Base-by-base conservation (phyloP, 2,888 invertebrate species). In the Aplocera efformata region DNA sequence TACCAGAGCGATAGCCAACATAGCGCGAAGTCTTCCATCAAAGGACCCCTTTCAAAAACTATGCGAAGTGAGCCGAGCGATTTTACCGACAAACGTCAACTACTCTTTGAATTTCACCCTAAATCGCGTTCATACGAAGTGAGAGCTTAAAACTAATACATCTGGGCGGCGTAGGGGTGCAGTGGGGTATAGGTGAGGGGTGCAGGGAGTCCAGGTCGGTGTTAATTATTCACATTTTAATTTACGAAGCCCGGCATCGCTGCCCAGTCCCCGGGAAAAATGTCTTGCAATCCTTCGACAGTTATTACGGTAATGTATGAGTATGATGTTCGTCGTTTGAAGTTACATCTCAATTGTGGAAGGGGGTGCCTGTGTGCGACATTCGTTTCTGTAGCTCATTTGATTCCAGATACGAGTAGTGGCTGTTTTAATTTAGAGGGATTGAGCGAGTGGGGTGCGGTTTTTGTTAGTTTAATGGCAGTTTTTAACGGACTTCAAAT, bases 181-280 rank as follows among this genome's bases (percentile, higher is more conserved):
- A 47, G 45, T 39, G 58, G 60, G 44, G 58, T 56, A 52, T 55
- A 50, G 61, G 52, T 54, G 48, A 37, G 48, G 48, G 42, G 57
- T 42, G 56, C 53, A 33, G 56, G 63, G 63, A 61, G 60, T 62
- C 52, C 58, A 64, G 66, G 66, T 70, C 65, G 63, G 66, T 77
- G 84, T 86, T 86, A 86, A 86, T 86, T 85, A 86, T 86, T 86
- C 86, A 86, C 80, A 79, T 86, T 86, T 86, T 86, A 86, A 86
- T 86, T 86, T 86, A 85, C 83, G 78, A 68, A 79, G 81, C 72
- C 73, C 64, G 60, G 63, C 56, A 61, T 53, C 63, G 61, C 72
- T 69, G 76, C 72, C 66, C 76, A 68, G 75, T 63, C 62, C 59
- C 57, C 58, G 64, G 79, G 80, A 81, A 83, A 82, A 83, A 83